phyloP scores from a whole-genome alignment of 2,797 vertebrate species.

The Manis crassicaudata region DNA sequence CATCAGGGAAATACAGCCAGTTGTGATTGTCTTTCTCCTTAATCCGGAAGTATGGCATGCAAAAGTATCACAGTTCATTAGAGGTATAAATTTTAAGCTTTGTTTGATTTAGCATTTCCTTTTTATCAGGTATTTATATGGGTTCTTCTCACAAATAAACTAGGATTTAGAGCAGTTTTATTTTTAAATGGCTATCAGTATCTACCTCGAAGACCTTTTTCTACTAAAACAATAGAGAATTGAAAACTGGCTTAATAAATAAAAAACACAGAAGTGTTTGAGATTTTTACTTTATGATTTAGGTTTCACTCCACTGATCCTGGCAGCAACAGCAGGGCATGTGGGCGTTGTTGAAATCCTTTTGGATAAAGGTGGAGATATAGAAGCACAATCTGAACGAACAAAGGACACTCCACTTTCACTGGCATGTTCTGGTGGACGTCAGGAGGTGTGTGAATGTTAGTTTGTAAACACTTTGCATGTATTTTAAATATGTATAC shows the following conservation, averaged over 20 bases:
- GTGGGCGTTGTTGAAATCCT: constrained; percentile 99
- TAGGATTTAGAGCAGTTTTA: constrained; percentile 48
- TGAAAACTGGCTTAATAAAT: constrained; percentile 18
- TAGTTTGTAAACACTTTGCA: constrained; percentile 57
- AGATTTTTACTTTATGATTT: constrained; percentile 53
- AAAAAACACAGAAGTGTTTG: constrained; percentile 26
- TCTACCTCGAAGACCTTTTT: neutral
- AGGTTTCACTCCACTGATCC: constrained; percentile 98
- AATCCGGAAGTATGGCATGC: neutral
- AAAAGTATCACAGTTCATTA: neutral
- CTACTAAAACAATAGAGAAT: constrained; percentile 24
- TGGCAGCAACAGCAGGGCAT: constrained; percentile 98
- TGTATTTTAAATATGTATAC: constrained; percentile 31
- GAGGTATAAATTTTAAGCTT: neutral
- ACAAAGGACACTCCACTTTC: constrained; percentile 99
- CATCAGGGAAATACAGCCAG: neutral
- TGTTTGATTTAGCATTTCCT: constrained; percentile 53
- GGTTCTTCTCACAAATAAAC: constrained; percentile 49
- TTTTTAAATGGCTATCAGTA: constrained; percentile 11
- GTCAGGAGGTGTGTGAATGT: constrained; percentile 92
- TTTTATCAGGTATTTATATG: constrained; percentile 4
- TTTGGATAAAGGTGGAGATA: constrained; percentile 98
- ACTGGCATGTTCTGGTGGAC: constrained; percentile 97
- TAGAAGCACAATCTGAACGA: constrained; percentile 99
- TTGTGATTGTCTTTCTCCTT: constrained; percentile 24